A percentile compares a stretch with the other conserved stretches of the same genome.
Conservation (phyloP, 2,888 invertebrate species). For the Drosophila dives region DNA sequence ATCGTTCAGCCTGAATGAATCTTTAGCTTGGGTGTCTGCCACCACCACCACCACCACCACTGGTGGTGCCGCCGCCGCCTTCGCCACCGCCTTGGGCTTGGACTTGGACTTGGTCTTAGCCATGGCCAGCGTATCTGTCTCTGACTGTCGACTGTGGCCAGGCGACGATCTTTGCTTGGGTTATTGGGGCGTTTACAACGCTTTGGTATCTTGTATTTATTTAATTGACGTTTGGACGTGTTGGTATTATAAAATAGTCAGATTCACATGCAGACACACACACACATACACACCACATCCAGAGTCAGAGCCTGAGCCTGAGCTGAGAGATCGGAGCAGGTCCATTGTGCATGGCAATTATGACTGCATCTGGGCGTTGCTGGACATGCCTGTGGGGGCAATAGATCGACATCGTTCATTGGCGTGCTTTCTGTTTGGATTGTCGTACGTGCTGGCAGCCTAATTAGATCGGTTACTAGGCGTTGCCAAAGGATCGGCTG, state of each 20-base stretch:
- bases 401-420: constrained; percentile 67
- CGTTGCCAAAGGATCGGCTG: constrained; percentile 54
- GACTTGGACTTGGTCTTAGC: not conserved
- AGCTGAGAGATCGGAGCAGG: constrained; percentile 22
- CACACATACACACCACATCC: not conserved
- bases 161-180: constrained; percentile 40
- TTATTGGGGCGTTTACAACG: constrained; percentile 76
- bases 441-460: constrained; percentile 76
- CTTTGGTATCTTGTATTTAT: constrained; percentile 80
- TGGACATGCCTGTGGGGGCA: constrained; percentile 76
- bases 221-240: constrained; percentile 80
- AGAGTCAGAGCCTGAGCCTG: constrained; percentile 1
- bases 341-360: constrained; percentile 59
- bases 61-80: not conserved
- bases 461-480: constrained; percentile 61
- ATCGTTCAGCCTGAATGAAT: constrained; percentile 74
- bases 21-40: constrained; percentile 53
- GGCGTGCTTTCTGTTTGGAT: constrained; percentile 69
- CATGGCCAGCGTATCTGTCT: constrained; percentile 1
- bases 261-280: constrained; percentile 2
- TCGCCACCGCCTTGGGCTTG: not conserved
- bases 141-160: constrained; percentile 15
- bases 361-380: constrained; percentile 75
- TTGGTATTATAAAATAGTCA: constrained; percentile 78
- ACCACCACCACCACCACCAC: not conserved